phyloP scores from a whole-genome alignment of 2,797 vertebrate genomes.

The Trachops cirrhosus region DNA sequence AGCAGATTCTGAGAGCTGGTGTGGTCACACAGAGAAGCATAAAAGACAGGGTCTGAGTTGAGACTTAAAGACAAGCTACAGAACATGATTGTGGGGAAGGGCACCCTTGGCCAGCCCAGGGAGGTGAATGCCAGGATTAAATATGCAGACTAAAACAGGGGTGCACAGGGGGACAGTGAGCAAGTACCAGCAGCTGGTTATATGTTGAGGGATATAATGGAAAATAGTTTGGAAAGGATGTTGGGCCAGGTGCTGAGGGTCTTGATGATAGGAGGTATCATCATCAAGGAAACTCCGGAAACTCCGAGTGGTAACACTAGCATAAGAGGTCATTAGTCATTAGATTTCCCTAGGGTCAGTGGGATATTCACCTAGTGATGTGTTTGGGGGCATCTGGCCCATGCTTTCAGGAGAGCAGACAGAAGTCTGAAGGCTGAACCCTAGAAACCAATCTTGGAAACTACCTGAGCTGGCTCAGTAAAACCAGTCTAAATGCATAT shows the following conservation, averaged over 20 bases:
- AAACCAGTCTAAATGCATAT: not conserved
- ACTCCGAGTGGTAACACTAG: not conserved
- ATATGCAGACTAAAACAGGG: not conserved
- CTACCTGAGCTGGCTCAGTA: not conserved
- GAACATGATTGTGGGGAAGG: not conserved
- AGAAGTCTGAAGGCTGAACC: not conserved
- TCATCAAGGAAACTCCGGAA: no score
- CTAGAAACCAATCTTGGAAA: constrained; percentile 3
- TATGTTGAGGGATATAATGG: not conserved
- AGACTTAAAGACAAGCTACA: not conserved
- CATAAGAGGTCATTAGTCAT: not conserved
- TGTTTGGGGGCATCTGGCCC: not conserved
- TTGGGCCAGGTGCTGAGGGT: not conserved
- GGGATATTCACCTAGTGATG: not conserved
- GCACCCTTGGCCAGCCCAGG: not conserved
- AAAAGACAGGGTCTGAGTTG: not conserved
- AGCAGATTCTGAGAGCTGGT: not conserved
- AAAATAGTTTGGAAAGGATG: not conserved
- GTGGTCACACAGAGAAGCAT: not conserved
- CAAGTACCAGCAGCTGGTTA: not conserved
- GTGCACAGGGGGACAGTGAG: not conserved
- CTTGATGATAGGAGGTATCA: not conserved
- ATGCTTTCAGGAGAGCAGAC: constrained; percentile 11
- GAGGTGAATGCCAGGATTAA: not conserved
- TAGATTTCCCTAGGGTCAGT: not conserved